Evolutionary conservation across 35 echinoderm and acorn worm species (phyloP).

Genomic region (Chiridota heheva): DNA sequence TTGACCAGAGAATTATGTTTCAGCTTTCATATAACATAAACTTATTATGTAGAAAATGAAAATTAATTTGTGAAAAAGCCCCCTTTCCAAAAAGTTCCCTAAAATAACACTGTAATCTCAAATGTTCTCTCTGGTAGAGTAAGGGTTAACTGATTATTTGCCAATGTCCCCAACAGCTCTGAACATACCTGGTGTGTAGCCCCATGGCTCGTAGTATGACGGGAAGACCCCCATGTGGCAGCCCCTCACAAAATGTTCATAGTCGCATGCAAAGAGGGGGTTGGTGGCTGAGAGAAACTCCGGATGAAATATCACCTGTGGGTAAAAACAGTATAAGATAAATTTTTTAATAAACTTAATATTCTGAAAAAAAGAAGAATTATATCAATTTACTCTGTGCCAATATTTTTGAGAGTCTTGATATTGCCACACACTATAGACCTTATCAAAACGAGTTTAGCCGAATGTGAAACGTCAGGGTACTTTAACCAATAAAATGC

Average conservation of each 20-base stretch:
- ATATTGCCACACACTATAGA: neutral
- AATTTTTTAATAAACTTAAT: neutral
- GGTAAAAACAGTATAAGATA: neutral
- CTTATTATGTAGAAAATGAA: too few species aligned
- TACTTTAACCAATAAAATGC: too few species aligned
- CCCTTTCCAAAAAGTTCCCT: too few species aligned
- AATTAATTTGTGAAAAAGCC: too few species aligned
- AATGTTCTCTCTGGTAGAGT: too few species aligned
- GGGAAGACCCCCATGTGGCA: conserved; percentile 98
- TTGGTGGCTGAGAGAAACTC: conserved; percentile 97
- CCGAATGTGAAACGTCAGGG: too few species aligned
- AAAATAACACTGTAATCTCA: too few species aligned
- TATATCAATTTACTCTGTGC: neutral
- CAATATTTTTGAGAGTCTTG: neutral
- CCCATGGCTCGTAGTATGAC: conserved; percentile 98
- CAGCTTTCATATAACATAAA: too few species aligned
- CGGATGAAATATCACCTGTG: conserved; percentile 94
- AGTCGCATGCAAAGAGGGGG: conserved; percentile 97
- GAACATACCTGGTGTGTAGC: conserved; percentile 96
- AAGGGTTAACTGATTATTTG: too few species aligned
- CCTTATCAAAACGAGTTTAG: too few species aligned
- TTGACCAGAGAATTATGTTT: too few species aligned
- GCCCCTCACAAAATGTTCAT: conserved; percentile 91
- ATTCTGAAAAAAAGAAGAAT: neutral
- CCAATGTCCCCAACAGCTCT: too few species aligned